Evolutionary conservation across 2,888 invertebrate species (phyloP), one percentile per base, ranked within the genome.

Genomic region (Diplolepis rosae): DNA sequence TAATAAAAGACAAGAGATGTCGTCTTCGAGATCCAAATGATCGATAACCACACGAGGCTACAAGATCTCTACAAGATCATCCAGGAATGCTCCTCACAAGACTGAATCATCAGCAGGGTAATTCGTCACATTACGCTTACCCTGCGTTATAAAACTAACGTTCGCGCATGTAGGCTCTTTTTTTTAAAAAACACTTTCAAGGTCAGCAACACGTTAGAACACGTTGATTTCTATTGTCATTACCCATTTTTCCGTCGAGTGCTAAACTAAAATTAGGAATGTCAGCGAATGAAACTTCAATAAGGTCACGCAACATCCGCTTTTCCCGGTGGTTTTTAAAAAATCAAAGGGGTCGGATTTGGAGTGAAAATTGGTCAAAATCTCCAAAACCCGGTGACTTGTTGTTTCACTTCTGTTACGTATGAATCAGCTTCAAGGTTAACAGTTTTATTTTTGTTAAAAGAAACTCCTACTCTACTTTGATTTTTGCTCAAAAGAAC

Each of bases 41-140:
- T 11, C 13, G 42, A 32, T 70, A 65, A 71, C 68, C 69, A 72
- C 52, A 65, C 42, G 61, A 61, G 61, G 61, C 61, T 61, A 61
- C 39, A 61, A 61, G 61, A 61, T 39, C 39, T 24, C 27, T 61
- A n/a, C 39, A 61, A 24, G 39, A 15, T 42, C 61, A 61, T 22
- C 35, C 56, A 32, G 35, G 35, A 56, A 56, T 39, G 65, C 68
- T 72, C 71, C 77, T 75, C 71, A 78, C 80, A 82, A 82, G 82
- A 82, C 82, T 82, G 82, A 82, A 76, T 75, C 79, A 80, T 75
- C 79, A 75, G 72, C 77, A 77, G 78, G 82, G 79, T 80, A 80
- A 79, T 76, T 76, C 75, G 74, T 73, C 71, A 75, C 75, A 76
- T 72, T 77, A 75, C 70, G 70, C 77, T 73, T 75, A 51, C 72